phyloP scores from a whole-genome alignment of 2,888 invertebrate species.

The Chrysolina oricalcia region DNA sequence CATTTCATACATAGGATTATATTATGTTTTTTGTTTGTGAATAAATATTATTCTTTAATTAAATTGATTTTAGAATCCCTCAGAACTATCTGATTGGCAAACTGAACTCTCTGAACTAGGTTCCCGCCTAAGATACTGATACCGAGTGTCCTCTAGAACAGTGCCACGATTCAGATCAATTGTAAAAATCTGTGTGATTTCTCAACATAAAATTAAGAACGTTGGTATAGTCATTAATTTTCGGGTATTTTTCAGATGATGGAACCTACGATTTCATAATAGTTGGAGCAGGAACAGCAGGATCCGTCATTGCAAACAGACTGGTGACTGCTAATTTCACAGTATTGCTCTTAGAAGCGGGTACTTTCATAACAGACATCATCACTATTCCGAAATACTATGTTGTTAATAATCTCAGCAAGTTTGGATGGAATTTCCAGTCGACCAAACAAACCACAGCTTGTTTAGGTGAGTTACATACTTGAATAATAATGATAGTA shows the following conservation, averaged over 20 bases:
- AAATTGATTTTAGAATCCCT: no score
- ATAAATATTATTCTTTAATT: no score
- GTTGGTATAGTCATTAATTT: background rate
- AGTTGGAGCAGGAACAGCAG: background rate
- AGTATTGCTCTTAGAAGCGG: background rate
- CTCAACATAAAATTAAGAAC: no score
- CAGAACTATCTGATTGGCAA: no score
- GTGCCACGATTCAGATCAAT: no score
- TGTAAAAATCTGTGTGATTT: background rate
- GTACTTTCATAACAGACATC: background rate
- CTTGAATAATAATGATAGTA: no score
- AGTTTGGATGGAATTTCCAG: background rate
- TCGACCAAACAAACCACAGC: background rate
- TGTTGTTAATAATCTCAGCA: background rate
- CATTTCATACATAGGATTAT: no score
- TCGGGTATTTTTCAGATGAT: background rate
- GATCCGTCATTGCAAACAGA: constrained; percentile 3
- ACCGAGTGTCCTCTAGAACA: no score
- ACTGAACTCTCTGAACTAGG: no score
- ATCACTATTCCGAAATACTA: background rate
- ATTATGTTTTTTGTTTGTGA: no score
- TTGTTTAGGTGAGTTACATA: background rate
- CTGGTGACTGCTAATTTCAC: background rate
- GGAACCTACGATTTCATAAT: constrained; percentile 6
- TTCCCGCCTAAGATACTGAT: no score